A percentile compares a stretch with the other conserved stretches of the same genome.
phyloP scores from a whole-genome alignment of 2,888 invertebrate genomes.

The Xiphydria camelus region DNA sequence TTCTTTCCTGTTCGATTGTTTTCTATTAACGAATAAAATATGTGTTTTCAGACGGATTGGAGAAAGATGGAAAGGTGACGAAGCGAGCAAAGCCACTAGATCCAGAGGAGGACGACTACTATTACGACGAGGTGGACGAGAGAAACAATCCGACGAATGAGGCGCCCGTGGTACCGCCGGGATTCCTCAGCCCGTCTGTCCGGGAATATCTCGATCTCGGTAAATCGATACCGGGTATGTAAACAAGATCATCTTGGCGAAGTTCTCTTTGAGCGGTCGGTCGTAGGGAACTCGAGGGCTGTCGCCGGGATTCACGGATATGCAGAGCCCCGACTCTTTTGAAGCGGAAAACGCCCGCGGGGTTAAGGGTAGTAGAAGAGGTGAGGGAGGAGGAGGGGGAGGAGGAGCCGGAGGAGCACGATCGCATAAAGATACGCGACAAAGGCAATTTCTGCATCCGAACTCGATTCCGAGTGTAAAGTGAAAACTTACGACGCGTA shows the following conservation, averaged over 20 bases:
- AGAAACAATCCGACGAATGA: slow-evolving; percentile 59
- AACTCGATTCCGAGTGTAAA: too few relatives aligned
- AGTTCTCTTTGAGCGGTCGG: slow-evolving; percentile 24
- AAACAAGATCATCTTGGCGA: slow-evolving; percentile 40
- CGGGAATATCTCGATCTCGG: slow-evolving; percentile 84
- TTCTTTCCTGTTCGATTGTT: too few relatives aligned
- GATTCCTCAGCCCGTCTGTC: slow-evolving; percentile 83
- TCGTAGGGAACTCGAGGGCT: background rate
- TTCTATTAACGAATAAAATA: too few relatives aligned
- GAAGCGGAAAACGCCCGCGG: too few relatives aligned
- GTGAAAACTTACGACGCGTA: too few relatives aligned
- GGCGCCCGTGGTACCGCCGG: slow-evolving; percentile 68
- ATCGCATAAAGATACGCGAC: too few relatives aligned
- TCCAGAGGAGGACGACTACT: slow-evolving; percentile 52
- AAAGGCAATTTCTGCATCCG: too few relatives aligned
- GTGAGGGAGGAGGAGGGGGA: background rate
- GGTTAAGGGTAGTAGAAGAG: slow-evolving; percentile 3
- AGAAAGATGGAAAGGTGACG: slow-evolving; percentile 39
- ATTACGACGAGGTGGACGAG: slow-evolving; percentile 60
- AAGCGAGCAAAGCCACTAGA: slow-evolving; percentile 58
- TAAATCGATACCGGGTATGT: slow-evolving; percentile 84
- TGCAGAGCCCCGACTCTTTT: background rate
- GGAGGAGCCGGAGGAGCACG: too few relatives aligned
- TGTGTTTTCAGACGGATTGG: slow-evolving; percentile 16
- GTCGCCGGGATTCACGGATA: background rate